Evolutionary conservation across 1,140 invertebrate genomes (phyloP).

Genomic region (Diploscapter pachys): DNA sequence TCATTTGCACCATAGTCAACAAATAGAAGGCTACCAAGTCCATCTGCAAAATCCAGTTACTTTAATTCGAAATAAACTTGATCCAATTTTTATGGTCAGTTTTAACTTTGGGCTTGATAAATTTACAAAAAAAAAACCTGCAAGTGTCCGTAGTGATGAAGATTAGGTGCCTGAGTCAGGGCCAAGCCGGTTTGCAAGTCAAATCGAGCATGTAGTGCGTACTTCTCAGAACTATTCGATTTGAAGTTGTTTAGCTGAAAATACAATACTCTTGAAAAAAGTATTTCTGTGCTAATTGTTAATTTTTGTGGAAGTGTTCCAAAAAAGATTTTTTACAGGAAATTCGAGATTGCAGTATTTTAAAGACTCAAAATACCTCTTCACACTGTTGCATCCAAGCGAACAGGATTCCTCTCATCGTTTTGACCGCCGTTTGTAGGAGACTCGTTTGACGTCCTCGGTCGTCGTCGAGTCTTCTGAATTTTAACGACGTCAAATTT

Average conservation of each 20-base stretch:
- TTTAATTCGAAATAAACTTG: too few species aligned
- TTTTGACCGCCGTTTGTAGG: conserved; percentile 94
- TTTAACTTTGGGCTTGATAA: too few species aligned
- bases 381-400: conserved; percentile 92
- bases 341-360: too few species aligned
- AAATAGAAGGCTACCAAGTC: conserved; percentile 92
- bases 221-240: conserved; percentile 79
- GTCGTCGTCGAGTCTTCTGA: conserved; percentile 91
- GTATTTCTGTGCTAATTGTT: too few species aligned
- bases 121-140: too few species aligned
- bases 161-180: conserved; percentile 64
- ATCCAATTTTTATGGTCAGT: too few species aligned
- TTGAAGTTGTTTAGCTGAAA: conserved; percentile 85
- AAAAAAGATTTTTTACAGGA: too few species aligned
- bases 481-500: conserved; percentile 32
- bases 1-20: conserved; percentile 95
- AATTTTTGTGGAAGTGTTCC: too few species aligned
- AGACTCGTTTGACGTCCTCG: conserved; percentile 93
- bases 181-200: conserved; percentile 82
- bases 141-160: conserved; percentile 32
- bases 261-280: too few species aligned
- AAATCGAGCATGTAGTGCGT: conserved; percentile 92
- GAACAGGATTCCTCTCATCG: conserved; percentile 93
- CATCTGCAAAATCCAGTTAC: conserved; percentile 68
- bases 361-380: conserved; percentile 37